Conservation (phyloP, 2,888 invertebrate genomes). For the Apotomis capreana region DNA sequence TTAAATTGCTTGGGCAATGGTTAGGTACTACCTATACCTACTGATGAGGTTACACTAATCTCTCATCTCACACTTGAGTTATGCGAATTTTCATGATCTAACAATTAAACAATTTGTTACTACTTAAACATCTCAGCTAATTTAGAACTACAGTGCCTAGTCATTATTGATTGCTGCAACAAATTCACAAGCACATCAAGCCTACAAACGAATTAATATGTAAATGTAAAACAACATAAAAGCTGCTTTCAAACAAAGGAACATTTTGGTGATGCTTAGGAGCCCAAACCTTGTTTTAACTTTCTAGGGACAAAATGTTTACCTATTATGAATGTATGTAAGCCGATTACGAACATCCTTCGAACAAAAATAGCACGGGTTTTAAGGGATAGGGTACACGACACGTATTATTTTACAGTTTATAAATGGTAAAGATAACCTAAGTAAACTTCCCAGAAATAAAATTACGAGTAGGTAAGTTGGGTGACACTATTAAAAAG, state of each 20-base stretch:
- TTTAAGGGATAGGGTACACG: conserved; percentile 46
- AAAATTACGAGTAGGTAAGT: conserved; percentile 30
- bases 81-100: no score
- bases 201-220: neutral
- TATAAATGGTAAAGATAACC: conserved; percentile 45
- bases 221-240: neutral
- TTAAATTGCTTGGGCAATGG: no score
- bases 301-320: conserved; percentile 48
- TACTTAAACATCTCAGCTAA: no score
- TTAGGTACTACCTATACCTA: no score
- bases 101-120: no score
- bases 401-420: conserved; percentile 49
- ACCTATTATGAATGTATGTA: conserved; percentile 46
- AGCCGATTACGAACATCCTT: conserved; percentile 50
- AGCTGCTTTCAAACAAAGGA: conserved; percentile 38
- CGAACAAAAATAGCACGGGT: conserved; percentile 46
- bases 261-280: conserved; percentile 36
- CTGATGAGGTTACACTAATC: no score
- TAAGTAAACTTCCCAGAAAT: conserved; percentile 43
- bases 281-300: conserved; percentile 45
- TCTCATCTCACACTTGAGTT: no score
- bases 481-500: conserved; percentile 22
- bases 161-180: neutral
- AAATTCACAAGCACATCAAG: neutral
- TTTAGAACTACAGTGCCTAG: neutral